Evolutionary conservation across 2,113 vertebrate genomes (phyloP).

Genomic region (Corydoras sp.): DNA sequence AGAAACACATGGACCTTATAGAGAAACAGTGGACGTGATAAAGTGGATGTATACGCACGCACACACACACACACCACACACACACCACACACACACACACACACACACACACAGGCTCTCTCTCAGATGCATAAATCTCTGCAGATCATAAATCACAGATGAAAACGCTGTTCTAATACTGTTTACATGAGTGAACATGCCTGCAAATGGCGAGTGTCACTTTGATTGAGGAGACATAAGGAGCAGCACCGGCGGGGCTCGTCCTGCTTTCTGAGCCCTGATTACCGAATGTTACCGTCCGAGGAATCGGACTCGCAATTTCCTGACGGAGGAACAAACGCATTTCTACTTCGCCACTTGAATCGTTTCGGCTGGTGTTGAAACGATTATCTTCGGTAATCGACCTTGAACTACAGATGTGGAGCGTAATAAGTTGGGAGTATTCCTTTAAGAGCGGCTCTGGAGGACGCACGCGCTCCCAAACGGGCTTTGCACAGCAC

Average conservation of each 20-base stretch:
- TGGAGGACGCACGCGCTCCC: background rate
- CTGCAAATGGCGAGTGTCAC: background rate
- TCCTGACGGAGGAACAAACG: background rate
- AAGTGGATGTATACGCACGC: no score
- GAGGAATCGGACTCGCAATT: background rate
- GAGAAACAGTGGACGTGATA: no score
- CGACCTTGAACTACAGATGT: background rate
- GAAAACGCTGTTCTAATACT: background rate
- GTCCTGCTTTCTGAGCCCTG: background rate
- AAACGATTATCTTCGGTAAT: background rate
- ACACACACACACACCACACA: no score
- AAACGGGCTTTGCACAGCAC: background rate
- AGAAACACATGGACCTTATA: no score
- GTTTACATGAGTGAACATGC: background rate
- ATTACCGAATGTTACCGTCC: background rate
- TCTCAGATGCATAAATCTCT: no score
- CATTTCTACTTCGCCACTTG: background rate
- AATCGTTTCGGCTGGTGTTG: background rate
- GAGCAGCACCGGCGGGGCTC: no score
- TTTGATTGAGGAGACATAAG: background rate
- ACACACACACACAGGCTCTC: no score
- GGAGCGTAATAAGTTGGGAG: background rate
- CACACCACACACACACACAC: no score
- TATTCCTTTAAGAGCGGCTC: background rate
- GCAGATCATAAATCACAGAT: no score